Evolutionary conservation across 64 coral and sea anemone species (phyloP).

Genomic region (Porites australiensis): DNA sequence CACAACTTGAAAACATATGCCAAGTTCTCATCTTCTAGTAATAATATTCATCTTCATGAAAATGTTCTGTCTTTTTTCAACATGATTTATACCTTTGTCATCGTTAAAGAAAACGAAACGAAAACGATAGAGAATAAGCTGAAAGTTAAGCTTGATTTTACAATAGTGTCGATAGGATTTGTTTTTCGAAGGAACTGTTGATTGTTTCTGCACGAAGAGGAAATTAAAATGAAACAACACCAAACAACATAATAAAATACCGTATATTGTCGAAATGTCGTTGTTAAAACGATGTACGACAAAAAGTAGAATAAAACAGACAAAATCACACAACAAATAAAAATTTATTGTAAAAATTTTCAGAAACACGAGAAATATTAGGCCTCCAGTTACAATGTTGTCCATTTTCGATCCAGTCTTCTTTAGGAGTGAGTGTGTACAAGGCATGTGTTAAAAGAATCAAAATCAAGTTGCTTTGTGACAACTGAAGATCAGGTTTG

Average conservation of each 20-base stretch:
- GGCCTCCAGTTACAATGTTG: not conserved
- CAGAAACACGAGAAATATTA: not conserved
- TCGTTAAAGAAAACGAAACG: too few relatives aligned
- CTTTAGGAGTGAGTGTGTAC: not conserved
- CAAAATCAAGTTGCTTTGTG: not conserved
- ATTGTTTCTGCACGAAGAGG: not conserved
- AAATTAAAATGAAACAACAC: not conserved
- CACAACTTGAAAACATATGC: conserved; percentile 47
- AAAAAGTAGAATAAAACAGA: not conserved
- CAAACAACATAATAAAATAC: not conserved
- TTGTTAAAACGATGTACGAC: not conserved
- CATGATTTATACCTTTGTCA: too few relatives aligned
- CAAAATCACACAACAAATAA: not conserved
- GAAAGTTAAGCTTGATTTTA: too few relatives aligned
- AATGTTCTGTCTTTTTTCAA: too few relatives aligned
- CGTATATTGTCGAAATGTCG: not conserved
- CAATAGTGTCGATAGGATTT: too few relatives aligned
- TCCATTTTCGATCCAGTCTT: not conserved
- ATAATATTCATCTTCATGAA: too few relatives aligned
- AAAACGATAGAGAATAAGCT: too few relatives aligned
- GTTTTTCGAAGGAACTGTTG: not conserved
- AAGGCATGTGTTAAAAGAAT: not conserved
- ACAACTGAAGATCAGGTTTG: not conserved
- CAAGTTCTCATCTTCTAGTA: not conserved
- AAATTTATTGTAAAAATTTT: not conserved